Percentiles rank a stretch among this genome's conserved stretches.
Conservation (phyloP, 2,797 vertebrate species). For the Buphagus erythrorhynchus region DNA sequence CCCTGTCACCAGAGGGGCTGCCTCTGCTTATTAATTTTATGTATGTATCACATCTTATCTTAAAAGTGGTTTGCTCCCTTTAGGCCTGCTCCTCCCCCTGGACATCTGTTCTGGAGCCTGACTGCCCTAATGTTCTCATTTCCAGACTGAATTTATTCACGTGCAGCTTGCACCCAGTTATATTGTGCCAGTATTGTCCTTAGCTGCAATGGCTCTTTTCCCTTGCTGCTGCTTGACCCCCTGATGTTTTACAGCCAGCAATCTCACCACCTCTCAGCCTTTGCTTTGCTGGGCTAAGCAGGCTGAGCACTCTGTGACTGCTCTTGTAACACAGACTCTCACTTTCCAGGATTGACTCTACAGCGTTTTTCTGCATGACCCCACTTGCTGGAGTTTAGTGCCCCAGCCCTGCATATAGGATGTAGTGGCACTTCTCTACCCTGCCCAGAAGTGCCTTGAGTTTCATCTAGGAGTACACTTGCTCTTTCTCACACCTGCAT, state of each 20-base stretch:
- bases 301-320: not conserved
- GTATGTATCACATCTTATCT: not conserved
- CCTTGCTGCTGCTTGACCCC: not conserved
- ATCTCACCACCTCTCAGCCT: not conserved
- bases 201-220: not conserved
- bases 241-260: not conserved
- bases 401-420: not conserved
- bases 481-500: not conserved
- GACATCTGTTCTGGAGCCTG: not conserved
- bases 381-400: not conserved
- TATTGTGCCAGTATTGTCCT: not conserved
- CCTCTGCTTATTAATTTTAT: not conserved
- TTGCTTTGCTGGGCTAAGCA: not conserved
- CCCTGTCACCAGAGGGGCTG: not conserved
- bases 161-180: not conserved
- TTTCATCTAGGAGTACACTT: not conserved
- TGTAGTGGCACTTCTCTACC: not conserved
- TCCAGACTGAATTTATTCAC: constrained; percentile 6
- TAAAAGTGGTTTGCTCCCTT: not conserved
- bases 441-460: not conserved
- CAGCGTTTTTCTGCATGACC: not conserved
- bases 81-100: not conserved
- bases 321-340: not conserved
- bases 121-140: not conserved
- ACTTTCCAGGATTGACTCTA: not conserved